phyloP scores from a whole-genome alignment of 2,113 vertebrate genomes.

The Phylloscopus whistleri region DNA sequence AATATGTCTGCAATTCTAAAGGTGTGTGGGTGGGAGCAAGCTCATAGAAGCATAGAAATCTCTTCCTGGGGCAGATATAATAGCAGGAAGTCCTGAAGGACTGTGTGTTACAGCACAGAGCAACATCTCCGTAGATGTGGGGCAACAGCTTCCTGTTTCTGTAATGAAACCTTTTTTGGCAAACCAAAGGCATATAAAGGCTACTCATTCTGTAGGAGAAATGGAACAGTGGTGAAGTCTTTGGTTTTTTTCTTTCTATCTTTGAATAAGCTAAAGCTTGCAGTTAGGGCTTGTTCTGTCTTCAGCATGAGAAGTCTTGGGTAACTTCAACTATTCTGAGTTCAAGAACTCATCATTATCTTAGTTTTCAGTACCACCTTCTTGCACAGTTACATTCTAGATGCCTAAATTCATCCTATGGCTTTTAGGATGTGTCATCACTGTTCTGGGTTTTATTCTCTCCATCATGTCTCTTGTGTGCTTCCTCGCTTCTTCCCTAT shows the following conservation, averaged over 20 bases:
- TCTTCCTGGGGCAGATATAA: not conserved
- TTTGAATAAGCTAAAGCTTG: not conserved
- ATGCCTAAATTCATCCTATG: not conserved
- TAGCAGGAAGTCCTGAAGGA: not conserved
- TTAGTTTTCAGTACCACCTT: not conserved
- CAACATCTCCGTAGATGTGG: not conserved
- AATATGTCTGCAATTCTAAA: not conserved
- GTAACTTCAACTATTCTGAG: not conserved
- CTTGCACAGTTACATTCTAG: not conserved
- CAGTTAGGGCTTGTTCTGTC: not conserved
- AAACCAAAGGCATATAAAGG: not conserved
- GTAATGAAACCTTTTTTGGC: not conserved
- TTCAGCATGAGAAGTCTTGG: not conserved
- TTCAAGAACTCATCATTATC: not conserved
- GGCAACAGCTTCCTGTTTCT: not conserved
- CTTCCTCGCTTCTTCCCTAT: not conserved
- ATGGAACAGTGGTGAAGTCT: not conserved
- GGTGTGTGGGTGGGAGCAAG: not conserved
- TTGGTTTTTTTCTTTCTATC: not conserved
- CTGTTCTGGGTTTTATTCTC: not conserved
- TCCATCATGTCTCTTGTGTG: not conserved
- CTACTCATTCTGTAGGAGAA: not conserved
- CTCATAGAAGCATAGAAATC: not conserved
- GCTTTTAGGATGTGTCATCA: not conserved
- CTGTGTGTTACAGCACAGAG: not conserved